Percentiles rank a stretch among this genome's conserved stretches.
phyloP scores from a whole-genome alignment of 2,113 vertebrate species.

The Prochilodus magdalenae region DNA sequence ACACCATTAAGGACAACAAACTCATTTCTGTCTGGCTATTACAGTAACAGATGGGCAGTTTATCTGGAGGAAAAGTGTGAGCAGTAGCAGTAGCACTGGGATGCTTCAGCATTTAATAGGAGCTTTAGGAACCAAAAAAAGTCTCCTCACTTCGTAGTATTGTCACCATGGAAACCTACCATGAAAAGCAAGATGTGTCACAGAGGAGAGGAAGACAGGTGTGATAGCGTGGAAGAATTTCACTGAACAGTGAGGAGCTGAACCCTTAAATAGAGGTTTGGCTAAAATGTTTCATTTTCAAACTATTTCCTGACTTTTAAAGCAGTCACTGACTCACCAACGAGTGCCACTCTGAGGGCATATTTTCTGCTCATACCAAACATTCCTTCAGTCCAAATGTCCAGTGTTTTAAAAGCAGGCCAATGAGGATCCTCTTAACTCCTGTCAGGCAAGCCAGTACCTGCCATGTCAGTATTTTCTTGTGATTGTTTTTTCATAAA shows the following conservation, averaged over 20 bases:
- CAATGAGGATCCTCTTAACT: neutral
- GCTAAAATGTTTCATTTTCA: neutral
- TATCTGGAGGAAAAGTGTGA: neutral
- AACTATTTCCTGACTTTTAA: neutral
- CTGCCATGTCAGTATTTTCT: neutral
- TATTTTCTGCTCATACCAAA: neutral
- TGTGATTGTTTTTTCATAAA: neutral
- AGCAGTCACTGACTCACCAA: neutral
- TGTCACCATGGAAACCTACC: slow-evolving; percentile 60
- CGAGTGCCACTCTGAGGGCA: neutral
- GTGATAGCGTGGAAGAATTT: slow-evolving; percentile 22
- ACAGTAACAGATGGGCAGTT: slow-evolving; percentile 10
- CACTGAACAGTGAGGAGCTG: slow-evolving; percentile 20
- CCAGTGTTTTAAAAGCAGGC: neutral
- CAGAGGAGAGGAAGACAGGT: slow-evolving; percentile 9
- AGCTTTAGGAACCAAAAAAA: slow-evolving; percentile 26
- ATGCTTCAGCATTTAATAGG: slow-evolving; percentile 49
- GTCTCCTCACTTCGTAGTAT: slow-evolving; percentile 47
- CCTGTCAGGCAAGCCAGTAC: neutral
- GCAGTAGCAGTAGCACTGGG: slow-evolving; percentile 1
- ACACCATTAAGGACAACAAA: neutral
- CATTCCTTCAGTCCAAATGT: neutral
- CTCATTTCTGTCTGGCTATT: neutral
- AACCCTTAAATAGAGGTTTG: neutral
- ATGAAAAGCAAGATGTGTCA: slow-evolving; percentile 35